These are phyloP conservation scores for Cichlasoma orientale DNA, from an alignment of 2,797 vertebrate genomes.

Conservation along the genomic window DNA sequence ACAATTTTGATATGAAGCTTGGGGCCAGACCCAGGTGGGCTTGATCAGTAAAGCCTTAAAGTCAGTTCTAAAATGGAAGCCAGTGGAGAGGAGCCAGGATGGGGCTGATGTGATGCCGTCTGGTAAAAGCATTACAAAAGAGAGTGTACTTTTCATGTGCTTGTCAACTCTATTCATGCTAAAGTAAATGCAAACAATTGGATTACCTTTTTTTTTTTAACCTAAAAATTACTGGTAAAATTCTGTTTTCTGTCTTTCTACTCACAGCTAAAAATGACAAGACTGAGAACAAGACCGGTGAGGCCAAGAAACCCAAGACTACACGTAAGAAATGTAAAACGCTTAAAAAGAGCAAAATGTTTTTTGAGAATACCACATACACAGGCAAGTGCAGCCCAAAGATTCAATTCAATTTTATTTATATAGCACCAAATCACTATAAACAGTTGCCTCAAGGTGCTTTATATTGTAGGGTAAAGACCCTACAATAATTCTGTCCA, in stretches of 20 bases:
- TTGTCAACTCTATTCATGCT: background rate
- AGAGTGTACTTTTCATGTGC: background rate
- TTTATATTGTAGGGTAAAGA: too few relatives aligned
- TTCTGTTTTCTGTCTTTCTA: background rate
- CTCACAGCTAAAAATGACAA: conserved; percentile 87
- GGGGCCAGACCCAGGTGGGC: too few relatives aligned
- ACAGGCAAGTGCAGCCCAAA: background rate
- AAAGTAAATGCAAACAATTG: background rate
- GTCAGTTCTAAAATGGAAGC: too few relatives aligned
- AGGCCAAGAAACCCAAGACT: conserved; percentile 88
- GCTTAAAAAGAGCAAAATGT: background rate
- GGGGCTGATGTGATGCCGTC: background rate
- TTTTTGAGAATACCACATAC: background rate
- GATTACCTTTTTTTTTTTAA: too few relatives aligned
- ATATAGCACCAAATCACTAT: too few relatives aligned
- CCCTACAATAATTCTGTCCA: background rate
- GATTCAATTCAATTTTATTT: background rate
- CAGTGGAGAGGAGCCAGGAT: too few relatives aligned
- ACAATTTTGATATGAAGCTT: too few relatives aligned
- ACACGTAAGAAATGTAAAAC: conserved; percentile 75
- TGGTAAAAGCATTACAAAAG: background rate
- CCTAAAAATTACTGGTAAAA: background rate
- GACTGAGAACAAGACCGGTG: conserved; percentile 83
- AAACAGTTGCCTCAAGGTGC: too few relatives aligned
- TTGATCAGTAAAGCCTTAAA: too few relatives aligned